Evolutionary conservation across 2,113 vertebrate genomes (phyloP).

Genomic region (Isurus oxyrinchus): DNA sequence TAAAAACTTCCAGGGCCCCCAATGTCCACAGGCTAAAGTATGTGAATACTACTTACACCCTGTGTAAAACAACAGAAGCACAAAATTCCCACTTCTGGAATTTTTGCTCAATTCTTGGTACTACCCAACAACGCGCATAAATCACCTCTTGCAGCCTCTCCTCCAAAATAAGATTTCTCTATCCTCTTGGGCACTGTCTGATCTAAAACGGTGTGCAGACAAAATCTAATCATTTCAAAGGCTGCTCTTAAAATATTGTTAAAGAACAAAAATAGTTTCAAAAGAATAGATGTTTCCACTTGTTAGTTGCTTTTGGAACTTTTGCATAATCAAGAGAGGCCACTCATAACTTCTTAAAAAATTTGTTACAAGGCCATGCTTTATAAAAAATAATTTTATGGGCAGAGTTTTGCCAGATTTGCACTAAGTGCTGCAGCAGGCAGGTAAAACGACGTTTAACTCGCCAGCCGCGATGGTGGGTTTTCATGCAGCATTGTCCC

Average conservation of each 20-base stretch:
- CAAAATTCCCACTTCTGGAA: neutral
- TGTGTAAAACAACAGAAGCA: neutral
- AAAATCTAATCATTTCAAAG: neutral
- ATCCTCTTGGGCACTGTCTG: neutral
- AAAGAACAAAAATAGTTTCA: neutral
- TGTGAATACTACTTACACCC: neutral
- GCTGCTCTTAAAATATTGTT: neutral
- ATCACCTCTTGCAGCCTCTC: neutral
- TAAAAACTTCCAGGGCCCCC: neutral
- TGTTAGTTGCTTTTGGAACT: neutral
- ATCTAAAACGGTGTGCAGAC: neutral
- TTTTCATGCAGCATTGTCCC: no score
- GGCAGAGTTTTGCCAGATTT: no score
- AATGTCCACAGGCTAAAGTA: neutral
- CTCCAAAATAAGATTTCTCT: neutral
- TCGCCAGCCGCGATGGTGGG: no score
- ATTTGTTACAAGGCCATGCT: no score
- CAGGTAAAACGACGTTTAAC: no score
- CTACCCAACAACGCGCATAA: neutral
- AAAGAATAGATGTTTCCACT: no score
- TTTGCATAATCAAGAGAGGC: neutral
- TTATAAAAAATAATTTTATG: no score
- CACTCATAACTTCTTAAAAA: neutral
- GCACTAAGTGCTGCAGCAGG: no score
- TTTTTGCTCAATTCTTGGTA: neutral